A percentile compares a stretch with the other conserved stretches of the same genome.
phyloP scores from a whole-genome alignment of 2,113 vertebrate species.

The Platichthys stellatus region DNA sequence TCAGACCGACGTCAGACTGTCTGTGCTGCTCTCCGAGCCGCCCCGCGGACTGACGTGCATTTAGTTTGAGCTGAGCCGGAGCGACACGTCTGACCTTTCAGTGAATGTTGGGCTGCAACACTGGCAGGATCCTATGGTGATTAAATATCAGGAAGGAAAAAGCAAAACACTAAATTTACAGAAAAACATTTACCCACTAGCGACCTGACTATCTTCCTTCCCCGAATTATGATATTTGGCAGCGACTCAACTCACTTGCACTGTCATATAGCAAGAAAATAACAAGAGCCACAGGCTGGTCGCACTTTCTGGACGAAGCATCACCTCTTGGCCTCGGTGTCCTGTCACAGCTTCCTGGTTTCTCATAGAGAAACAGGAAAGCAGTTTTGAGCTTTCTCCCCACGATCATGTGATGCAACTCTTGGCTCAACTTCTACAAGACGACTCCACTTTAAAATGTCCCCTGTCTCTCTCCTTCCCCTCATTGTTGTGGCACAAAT shows the following conservation, averaged over 20 bases:
- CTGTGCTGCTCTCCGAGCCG: constrained; percentile 38
- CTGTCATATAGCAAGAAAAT: constrained; percentile 25
- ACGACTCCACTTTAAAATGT: constrained; percentile 44
- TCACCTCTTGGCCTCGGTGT: constrained; percentile 30
- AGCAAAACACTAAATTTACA: constrained; percentile 24
- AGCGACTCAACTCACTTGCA: constrained; percentile 20
- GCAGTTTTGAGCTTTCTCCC: constrained; percentile 41
- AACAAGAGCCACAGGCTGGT: constrained; percentile 22
- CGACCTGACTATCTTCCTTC: neutral
- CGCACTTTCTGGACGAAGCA: constrained; percentile 5
- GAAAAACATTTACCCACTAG: constrained; percentile 32
- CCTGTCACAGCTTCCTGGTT: neutral
- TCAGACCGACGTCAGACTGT: constrained; percentile 39
- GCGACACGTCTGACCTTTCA: constrained; percentile 70
- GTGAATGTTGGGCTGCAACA: constrained; percentile 59
- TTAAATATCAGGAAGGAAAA: constrained; percentile 44
- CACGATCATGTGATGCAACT: constrained; percentile 56
- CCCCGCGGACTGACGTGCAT: constrained; percentile 46
- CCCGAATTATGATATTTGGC: constrained; percentile 22
- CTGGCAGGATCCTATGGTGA: constrained; percentile 37
- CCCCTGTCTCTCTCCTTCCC: constrained; percentile 27
- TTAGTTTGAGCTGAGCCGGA: constrained; percentile 55
- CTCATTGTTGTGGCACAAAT: constrained; percentile 36
- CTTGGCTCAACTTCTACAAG: constrained; percentile 55
- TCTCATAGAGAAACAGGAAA: constrained; percentile 35